Percentiles rank a stretch among this genome's conserved stretches.
Conservation (phyloP, 2,888 invertebrate species). For the Thecophora atra region DNA sequence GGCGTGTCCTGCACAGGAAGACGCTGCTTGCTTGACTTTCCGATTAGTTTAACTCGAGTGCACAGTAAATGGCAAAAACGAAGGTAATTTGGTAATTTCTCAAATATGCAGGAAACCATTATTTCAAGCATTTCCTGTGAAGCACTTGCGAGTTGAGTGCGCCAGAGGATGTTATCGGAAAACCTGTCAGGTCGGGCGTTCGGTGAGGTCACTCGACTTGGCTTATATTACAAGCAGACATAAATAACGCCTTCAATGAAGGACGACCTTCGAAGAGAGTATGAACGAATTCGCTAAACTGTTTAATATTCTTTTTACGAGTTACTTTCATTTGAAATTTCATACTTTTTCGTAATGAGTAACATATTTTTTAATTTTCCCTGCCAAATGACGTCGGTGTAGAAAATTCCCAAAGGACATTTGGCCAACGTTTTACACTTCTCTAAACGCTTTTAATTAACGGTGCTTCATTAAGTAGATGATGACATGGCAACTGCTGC, state of each 20-base stretch:
- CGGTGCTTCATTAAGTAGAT: too few relatives aligned
- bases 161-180: slow-evolving; percentile 38
- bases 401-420: too few relatives aligned
- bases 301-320: too few relatives aligned
- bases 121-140: slow-evolving; percentile 40
- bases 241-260: not conserved
- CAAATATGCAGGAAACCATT: slow-evolving; percentile 42
- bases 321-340: too few relatives aligned
- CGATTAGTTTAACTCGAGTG: slow-evolving; percentile 45
- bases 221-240: not conserved
- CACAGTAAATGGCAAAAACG: slow-evolving; percentile 36
- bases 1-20: slow-evolving; percentile 30
- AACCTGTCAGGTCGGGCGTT: slow-evolving; percentile 12
- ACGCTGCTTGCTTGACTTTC: slow-evolving; percentile 44
- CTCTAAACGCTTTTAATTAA: too few relatives aligned
- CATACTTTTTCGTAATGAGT: too few relatives aligned
- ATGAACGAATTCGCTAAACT: too few relatives aligned
- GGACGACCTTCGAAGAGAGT: too few relatives aligned
- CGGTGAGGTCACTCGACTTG: not conserved
- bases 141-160: slow-evolving; percentile 14
- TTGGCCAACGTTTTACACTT: too few relatives aligned
- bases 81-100: slow-evolving; percentile 40
- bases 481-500: too few relatives aligned
- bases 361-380: too few relatives aligned
- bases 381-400: too few relatives aligned